Base-by-base conservation (phyloP, 2,888 invertebrate genomes). In the Branchellion lobata region DNA sequence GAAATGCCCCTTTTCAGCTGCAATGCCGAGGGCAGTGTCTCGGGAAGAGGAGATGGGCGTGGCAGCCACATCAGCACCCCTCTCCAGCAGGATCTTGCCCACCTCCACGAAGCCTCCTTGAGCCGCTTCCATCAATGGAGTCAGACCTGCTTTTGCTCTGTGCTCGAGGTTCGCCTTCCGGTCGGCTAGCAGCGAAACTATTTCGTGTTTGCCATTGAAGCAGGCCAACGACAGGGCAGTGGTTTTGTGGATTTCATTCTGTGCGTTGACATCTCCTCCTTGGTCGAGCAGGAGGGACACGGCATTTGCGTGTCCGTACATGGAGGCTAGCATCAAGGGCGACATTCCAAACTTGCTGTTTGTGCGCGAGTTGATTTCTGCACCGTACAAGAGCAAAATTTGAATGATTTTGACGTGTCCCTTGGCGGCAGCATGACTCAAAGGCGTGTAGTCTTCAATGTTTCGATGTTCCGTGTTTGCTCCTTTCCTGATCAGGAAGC, bases 81-180 rank as follows among this genome's bases (percentile, higher is more conserved):
- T 95, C 86, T 96, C 95, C 65, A 99, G 90, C 81, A 99, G 90
- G 78, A 99, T 96, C 79, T 94, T 90, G 3, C 98, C 99, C 61
- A 99, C 99, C 86, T 99, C 98, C 77, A 96, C 96, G 89, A 97
- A 99, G 80, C 99, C 99, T 80, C 98, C 98, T 85, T 96, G 96
- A 0, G 99, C 99, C 73, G 98, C 99, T 89, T 99, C 99, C 99
- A 99, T 99, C 34, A 99, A 90, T 0, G 99, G 99, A 27, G 99
- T 99, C 80, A 99, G 90, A 0, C 98, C 98, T 79, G 97, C 98
- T 92, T 98, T 98, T 3, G 99, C 98, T 84, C 99, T 91, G 89
- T 99, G 99, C 88, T 99, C 99, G 69, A 98, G 96, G 89, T 98
- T 98, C 31, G 99, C 98, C 87, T 96, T 94, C 83, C 96, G 91